Evolutionary conservation across 1,140 invertebrate genomes (phyloP), one percentile per base, ranked within the genome.

Genomic region (Brachionus rotundiformis): DNA sequence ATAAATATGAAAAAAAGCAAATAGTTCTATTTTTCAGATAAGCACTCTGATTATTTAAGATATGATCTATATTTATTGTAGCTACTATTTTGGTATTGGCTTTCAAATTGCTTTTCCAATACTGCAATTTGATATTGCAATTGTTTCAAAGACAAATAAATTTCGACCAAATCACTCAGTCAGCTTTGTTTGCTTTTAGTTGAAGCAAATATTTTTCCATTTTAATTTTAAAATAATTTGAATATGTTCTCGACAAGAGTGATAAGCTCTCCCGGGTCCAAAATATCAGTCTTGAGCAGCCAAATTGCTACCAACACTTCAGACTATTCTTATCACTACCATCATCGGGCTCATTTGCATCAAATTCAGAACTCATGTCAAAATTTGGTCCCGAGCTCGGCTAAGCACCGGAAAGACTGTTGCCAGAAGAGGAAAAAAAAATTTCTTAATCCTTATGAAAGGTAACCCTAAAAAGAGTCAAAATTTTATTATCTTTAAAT

Each of bases 351-450:
- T 36, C 63, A 68, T 33, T 68, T 68, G 31, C 31, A 68, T 68
- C 63, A 68, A 68, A 44, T 73, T 25, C 68, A 73, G 25, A 73
- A 73, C 23, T 44, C 36, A 44, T 44, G 23, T 29, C 39, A 73
- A 68, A 68, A 68, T 33, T 39, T 68, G 36, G 25, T 7, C 5
- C n/a, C 19, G 16, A 68, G 16, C 25, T 31, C 19, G n/a, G 10
- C 33, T 29, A 73, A 73, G 41, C 68, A 73, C 36, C 41, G 41
- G 44, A 73, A 73, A 73, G 68, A 73, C 6, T 73, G 68, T 19
- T 73, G 68, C 44, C 39, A 41, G 41, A 73, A 73, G 13, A 16
- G 68, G 8, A 73, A 73, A 73, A 73, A 73, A 73, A 73, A 73
- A 27, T 73, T 23, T n/a, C 29, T 71, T 10, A 71, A 36, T n/a